Conservation (phyloP, 2,888 invertebrate species). For the Trypoxylon attenuatum region DNA sequence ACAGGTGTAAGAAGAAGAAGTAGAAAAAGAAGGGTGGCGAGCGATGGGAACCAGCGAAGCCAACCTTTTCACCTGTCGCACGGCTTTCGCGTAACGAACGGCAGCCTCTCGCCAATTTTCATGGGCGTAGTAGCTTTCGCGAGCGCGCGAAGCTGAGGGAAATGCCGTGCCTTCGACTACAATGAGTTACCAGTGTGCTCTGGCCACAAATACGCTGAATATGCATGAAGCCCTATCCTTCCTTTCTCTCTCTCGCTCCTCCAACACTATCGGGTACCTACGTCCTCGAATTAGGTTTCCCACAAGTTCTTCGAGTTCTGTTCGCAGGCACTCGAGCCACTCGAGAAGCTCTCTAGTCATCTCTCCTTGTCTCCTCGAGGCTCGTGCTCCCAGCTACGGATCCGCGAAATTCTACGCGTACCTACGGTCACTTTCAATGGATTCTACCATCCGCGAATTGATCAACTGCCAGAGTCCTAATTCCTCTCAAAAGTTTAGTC, state of each 20-base stretch:
- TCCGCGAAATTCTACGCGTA: constrained; percentile 25
- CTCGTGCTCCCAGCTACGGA: constrained; percentile 22
- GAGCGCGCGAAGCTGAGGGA: constrained; percentile 36
- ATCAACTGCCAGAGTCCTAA: too few relatives aligned
- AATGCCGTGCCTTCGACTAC: constrained; percentile 54
- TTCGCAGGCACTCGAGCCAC: constrained; percentile 59
- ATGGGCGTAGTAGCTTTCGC: constrained; percentile 13
- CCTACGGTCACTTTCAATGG: constrained; percentile 10
- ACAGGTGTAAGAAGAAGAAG: constrained; percentile 43
- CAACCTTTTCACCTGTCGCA: constrained; percentile 60
- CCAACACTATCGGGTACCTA: constrained; percentile 56
- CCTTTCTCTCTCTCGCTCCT: constrained; percentile 37
- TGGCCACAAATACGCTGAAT: constrained; percentile 69
- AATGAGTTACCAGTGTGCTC: constrained; percentile 61
- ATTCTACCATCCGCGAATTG: constrained; percentile 14
- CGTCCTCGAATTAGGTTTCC: constrained; percentile 69
- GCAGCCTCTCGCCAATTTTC: constrained; percentile 51
- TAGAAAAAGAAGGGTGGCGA: too few relatives aligned
- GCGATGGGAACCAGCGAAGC: constrained; percentile 32
- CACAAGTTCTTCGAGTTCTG: constrained; percentile 61
- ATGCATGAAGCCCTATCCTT: constrained; percentile 63
- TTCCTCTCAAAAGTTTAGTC: too few relatives aligned
- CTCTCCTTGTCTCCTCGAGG: constrained; percentile 30
- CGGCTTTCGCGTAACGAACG: constrained; percentile 41
- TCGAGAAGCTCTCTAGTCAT: constrained; percentile 43